These are phyloP conservation scores for Aspiorhynchus laticeps DNA, from an alignment of 2,113 vertebrate species.

Conservation along the genomic window DNA sequence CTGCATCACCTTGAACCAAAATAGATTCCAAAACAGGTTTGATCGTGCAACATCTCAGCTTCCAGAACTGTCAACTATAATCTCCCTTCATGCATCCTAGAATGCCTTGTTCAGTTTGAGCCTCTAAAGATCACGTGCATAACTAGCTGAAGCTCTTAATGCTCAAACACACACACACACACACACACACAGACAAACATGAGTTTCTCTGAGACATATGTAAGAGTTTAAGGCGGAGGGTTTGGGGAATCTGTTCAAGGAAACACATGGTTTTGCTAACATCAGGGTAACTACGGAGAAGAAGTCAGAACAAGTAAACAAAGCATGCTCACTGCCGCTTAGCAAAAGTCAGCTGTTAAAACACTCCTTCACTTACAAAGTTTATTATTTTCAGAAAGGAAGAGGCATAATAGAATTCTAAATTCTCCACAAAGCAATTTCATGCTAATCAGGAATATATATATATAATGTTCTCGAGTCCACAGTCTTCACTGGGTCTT, in stretches of 20 bases:
- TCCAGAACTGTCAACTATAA: background rate
- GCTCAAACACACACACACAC: background rate
- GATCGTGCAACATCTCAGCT: background rate
- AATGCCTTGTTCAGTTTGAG: background rate
- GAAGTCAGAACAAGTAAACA: slow-evolving; percentile 11
- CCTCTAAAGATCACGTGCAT: background rate
- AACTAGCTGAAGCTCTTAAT: slow-evolving; percentile 1
- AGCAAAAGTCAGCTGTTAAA: slow-evolving; percentile 34
- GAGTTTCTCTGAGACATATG: slow-evolving; percentile 19
- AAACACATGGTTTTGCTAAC: slow-evolving; percentile 25
- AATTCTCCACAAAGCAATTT: background rate
- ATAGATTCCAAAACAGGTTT: background rate
- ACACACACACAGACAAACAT: slow-evolving; percentile 11
- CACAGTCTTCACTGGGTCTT: background rate
- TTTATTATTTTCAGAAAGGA: background rate
- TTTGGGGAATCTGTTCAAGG: slow-evolving; percentile 1
- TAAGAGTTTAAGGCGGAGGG: slow-evolving; percentile 31
- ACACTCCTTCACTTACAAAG: slow-evolving; percentile 4
- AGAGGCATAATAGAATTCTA: background rate
- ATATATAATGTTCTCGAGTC: background rate
- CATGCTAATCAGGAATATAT: background rate
- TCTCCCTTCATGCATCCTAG: background rate
- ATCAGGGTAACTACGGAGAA: background rate
- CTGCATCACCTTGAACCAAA: background rate
- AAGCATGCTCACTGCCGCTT: background rate